Percentiles rank a stretch among this genome's conserved stretches.
These are phyloP conservation scores for Brachionus rotundiformis DNA, from an alignment of 1,140 invertebrate species.

Conservation along the genomic window DNA sequence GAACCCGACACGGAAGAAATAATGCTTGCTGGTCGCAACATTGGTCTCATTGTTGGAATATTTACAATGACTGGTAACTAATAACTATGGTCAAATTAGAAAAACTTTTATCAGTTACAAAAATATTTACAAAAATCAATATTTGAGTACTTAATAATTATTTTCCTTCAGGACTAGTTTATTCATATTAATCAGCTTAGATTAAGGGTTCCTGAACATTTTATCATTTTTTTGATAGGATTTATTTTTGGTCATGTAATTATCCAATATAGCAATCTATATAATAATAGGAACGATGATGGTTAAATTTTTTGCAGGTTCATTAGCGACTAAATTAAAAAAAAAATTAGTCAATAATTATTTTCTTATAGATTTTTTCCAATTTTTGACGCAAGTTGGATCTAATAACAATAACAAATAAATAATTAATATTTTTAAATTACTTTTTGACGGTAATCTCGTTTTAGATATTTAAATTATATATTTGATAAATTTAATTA, in stretches of 20 bases:
- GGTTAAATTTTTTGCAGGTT: no score
- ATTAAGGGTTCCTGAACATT: not conserved
- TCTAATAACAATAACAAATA: no score
- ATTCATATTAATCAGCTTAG: not conserved
- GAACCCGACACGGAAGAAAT: slow-evolving; percentile 85
- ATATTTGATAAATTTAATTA: no score
- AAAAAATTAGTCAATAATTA: no score
- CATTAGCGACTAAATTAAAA: no score
- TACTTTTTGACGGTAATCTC: not conserved
- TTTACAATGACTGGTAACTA: slow-evolving; percentile 92
- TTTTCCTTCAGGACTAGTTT: slow-evolving; percentile 13
- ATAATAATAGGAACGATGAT: no score
- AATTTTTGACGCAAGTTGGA: slow-evolving; percentile 54
- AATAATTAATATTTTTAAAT: not conserved
- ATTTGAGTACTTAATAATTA: not conserved
- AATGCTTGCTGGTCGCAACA: slow-evolving; percentile 91
- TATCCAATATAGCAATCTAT: no score
- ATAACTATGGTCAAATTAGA: not conserved
- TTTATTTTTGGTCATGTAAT: not conserved
- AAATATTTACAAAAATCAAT: slow-evolving; percentile 20
- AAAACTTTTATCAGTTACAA: slow-evolving; percentile 34
- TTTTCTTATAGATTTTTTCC: slow-evolving; percentile 51
- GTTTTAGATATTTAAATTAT: not conserved
- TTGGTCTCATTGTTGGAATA: slow-evolving; percentile 90
- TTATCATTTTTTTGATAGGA: no score